Base-by-base conservation (phyloP, 2,797 vertebrate genomes). In the Liparis tanakae region DNA sequence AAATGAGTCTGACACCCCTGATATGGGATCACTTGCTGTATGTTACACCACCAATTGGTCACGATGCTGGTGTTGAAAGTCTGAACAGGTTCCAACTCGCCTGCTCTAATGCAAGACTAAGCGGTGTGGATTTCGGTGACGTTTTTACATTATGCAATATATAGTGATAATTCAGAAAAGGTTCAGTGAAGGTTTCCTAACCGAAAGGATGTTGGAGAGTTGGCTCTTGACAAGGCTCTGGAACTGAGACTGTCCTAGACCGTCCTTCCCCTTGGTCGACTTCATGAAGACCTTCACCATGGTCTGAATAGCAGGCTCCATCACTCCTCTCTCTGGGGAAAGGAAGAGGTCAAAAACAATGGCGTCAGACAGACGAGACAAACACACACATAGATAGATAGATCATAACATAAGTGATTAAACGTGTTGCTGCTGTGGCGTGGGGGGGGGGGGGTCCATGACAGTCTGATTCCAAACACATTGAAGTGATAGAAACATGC, bases 291-390 rank as follows among this genome's bases (percentile, higher is more conserved):
- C 87, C 59, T 86, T 84, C 85, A 95, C 95, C 67, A 95, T 18
- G 34, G 87, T 92, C 88, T 94, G 84, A 83, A 95, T 92, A 57
- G 94, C 94, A 71, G 65, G 34, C 87, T 95, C 95, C 94, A 95
- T 95, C 82, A 80, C 85, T 92, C 70, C 80, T 86, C 78, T 92
- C 70, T 79, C 70, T 89, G 67, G 44, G 41, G 41, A 82, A 74
- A 67, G 44, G 41, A 20, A 72, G 34, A 71, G 43, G 58, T 61
- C 12, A 67, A 74, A 74, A 69, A 67, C 25, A 66, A 10, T 8
- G 20, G 39, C 39, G 67, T n/a, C 17, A 58, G 55, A 73, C 20
- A 18, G 37, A 63, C 4, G 0, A 20, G 48, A 50, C 37, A 20
- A 34, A 34, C 9, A 57, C 39, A 73, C 30, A 10, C 18, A 63